Evolutionary conservation across 2,113 vertebrate species (phyloP).

Genomic region (Hyperopisus bebe): DNA sequence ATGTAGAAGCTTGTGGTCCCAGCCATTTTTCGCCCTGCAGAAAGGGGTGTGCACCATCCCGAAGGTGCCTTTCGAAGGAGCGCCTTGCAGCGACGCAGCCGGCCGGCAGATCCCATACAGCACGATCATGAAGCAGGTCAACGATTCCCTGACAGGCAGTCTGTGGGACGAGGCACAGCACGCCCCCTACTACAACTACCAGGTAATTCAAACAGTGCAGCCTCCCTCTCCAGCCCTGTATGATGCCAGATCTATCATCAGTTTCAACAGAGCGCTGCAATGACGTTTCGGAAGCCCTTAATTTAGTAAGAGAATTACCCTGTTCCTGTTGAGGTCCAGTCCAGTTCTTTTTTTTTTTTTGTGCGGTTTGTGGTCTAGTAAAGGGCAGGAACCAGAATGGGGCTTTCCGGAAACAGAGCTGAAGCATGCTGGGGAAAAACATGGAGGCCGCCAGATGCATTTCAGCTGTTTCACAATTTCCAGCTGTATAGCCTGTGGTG

Average conservation of each 20-base stretch:
- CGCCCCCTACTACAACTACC: conserved; percentile 83
- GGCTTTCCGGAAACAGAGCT: neutral
- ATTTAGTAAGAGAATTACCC: neutral
- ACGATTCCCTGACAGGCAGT: conserved; percentile 69
- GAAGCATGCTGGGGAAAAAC: neutral
- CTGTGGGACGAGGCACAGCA: conserved; percentile 75
- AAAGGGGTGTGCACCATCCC: conserved; percentile 68
- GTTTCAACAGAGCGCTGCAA: neutral
- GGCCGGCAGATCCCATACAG: conserved; percentile 75
- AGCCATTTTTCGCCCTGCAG: conserved; percentile 44
- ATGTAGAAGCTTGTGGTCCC: neutral
- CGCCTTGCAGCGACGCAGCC: conserved; percentile 84
- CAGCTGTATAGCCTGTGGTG: neutral
- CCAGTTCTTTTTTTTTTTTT: neutral
- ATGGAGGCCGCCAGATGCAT: neutral
- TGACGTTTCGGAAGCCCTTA: neutral
- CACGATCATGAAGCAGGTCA: conserved; percentile 74
- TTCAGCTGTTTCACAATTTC: neutral
- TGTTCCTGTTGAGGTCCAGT: neutral
- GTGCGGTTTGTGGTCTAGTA: neutral
- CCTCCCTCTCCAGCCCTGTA: neutral
- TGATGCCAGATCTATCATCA: neutral
- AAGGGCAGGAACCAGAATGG: neutral
- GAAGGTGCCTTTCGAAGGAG: conserved; percentile 78
- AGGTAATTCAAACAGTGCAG: conserved; percentile 50